Evolutionary conservation across 1,140 invertebrate genomes (phyloP).

Genomic region (Drosophila albomicans): DNA sequence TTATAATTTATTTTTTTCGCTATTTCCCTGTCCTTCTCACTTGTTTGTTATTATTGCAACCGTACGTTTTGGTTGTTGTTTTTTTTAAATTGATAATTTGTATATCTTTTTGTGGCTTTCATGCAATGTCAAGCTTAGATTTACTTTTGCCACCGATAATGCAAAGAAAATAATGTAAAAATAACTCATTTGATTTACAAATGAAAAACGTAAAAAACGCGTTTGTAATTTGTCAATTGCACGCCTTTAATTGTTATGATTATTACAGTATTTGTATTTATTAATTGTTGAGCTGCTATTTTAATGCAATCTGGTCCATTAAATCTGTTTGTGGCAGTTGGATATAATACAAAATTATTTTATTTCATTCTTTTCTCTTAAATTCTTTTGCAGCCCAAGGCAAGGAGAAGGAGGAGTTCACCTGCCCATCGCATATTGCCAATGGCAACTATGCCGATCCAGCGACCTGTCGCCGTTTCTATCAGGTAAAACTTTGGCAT

Average conservation of each 20-base stretch:
- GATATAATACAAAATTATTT: not conserved
- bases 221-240: not conserved
- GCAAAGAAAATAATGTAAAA: not conserved
- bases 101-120: not conserved
- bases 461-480: constrained; percentile 93
- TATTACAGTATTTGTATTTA: constrained; percentile 1
- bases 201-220: too few relatives aligned
- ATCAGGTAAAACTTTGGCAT: constrained; percentile 88
- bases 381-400: constrained; percentile 68
- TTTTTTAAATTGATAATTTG: constrained; percentile 15
- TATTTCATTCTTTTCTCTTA: not conserved
- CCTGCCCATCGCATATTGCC: constrained; percentile 90
- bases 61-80: constrained; percentile 1
- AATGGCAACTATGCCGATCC: constrained; percentile 97
- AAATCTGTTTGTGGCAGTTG: constrained; percentile 1
- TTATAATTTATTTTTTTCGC: constrained; percentile 60
- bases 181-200: not conserved
- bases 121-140: constrained; percentile 2
- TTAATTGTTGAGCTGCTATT: not conserved
- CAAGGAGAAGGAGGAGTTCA: constrained; percentile 89
- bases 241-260: not conserved
- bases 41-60: not conserved
- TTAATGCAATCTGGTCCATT: constrained; percentile 1
- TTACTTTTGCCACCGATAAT: not conserved
- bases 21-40: not conserved